phyloP scores from a whole-genome alignment of 2,888 invertebrate species.

The Papilio demoleus region DNA sequence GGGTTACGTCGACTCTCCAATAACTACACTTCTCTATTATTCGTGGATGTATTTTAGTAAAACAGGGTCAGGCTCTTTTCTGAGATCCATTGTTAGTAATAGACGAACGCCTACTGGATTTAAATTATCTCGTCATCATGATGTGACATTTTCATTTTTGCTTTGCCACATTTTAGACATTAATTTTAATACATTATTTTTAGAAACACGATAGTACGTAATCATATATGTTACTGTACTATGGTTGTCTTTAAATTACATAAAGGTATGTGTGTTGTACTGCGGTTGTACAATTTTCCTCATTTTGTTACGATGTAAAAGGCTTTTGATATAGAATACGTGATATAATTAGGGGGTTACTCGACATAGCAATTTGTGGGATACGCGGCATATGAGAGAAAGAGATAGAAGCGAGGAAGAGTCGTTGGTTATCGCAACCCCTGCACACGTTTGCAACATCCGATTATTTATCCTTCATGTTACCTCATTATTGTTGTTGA shows the following conservation, averaged over 20 bases:
- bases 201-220: neutral
- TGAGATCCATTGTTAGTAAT: conserved; percentile 32
- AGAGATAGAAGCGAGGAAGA: neutral
- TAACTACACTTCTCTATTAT: conserved; percentile 36
- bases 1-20: conserved; percentile 30
- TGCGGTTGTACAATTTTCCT: conserved; percentile 2
- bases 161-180: neutral
- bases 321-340: conserved; percentile 3
- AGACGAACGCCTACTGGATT: conserved; percentile 18
- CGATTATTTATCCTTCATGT: conserved; percentile 21
- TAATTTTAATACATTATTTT: neutral
- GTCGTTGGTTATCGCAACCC: conserved; percentile 24
- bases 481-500: conserved; percentile 36
- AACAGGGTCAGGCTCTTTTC: conserved; percentile 33
- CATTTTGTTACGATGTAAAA: conserved; percentile 2
- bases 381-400: conserved; percentile 15
- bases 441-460: conserved; percentile 22
- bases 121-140: conserved; percentile 1
- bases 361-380: conserved; percentile 13
- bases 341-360: conserved; percentile 17
- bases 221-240: neutral
- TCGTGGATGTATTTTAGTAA: conserved; percentile 32
- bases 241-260: neutral
- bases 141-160: neutral
- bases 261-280: neutral